Conservation (phyloP, 2,113 vertebrate species). For the Tupaia tana region DNA sequence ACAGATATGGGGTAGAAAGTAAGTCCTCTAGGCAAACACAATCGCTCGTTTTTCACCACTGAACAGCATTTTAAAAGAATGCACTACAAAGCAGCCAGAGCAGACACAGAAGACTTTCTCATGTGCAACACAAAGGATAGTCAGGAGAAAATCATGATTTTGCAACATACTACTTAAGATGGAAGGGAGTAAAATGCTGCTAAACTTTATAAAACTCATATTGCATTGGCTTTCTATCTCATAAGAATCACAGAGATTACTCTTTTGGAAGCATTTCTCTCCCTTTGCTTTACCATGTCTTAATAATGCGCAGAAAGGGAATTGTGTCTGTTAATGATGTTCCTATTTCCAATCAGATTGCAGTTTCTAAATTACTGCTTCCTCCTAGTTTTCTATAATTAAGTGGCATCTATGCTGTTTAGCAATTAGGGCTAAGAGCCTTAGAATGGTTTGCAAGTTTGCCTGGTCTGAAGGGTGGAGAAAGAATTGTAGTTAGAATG, state of each 20-base stretch:
- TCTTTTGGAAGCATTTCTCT: constrained; percentile 47
- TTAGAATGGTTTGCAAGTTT: constrained; percentile 53
- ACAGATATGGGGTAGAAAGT: constrained; percentile 29
- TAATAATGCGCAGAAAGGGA: constrained; percentile 21
- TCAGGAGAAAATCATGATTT: constrained; percentile 54
- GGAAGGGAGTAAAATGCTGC: constrained; percentile 25
- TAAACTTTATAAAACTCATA: constrained; percentile 42
- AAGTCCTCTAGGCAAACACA: constrained; percentile 65
- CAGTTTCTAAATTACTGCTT: constrained; percentile 57
- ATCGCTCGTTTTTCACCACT: constrained; percentile 51
- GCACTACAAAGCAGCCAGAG: constrained; percentile 25
- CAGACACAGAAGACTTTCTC: constrained; percentile 21
- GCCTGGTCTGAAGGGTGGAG: constrained; percentile 15
- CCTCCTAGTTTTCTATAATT: constrained; percentile 64
- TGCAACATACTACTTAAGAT: constrained; percentile 38
- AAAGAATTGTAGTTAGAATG: constrained; percentile 2
- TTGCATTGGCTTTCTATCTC: constrained; percentile 32
- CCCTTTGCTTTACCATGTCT: constrained; percentile 15
- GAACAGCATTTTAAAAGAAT: constrained; percentile 48
- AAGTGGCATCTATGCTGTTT: constrained; percentile 25
- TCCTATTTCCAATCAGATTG: constrained; percentile 58
- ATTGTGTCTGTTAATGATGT: constrained; percentile 48
- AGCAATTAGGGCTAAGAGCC: constrained; percentile 59
- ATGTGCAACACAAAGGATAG: constrained; percentile 40
- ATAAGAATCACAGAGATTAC: not conserved